Conservation (phyloP, 2,888 invertebrate genomes). For the Drosophila subquinaria region DNA sequence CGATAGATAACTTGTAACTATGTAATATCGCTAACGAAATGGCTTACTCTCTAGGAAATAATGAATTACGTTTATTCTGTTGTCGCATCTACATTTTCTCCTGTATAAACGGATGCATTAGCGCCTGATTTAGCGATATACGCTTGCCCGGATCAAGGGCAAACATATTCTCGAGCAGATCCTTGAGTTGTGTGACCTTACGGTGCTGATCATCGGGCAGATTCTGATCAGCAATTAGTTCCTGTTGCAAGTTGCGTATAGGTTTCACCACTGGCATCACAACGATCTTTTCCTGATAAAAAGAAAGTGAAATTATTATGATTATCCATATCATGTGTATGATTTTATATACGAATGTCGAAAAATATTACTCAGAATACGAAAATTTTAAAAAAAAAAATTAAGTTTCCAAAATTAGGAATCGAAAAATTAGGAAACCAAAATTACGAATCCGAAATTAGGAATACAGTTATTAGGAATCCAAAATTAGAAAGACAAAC, state of each 20-base stretch:
- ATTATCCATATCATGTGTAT: no score
- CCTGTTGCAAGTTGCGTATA: slow-evolving; percentile 93
- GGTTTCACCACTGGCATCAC: slow-evolving; percentile 96
- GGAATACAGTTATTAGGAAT: no score
- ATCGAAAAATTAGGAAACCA: no score
- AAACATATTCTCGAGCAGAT: slow-evolving; percentile 95
- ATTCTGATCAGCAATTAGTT: slow-evolving; percentile 95
- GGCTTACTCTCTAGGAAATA: slow-evolving; percentile 66
- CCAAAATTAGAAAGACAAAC: no score
- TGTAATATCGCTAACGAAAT: slow-evolving; percentile 51
- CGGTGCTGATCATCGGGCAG: slow-evolving; percentile 95
- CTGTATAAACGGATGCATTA: slow-evolving; percentile 97
- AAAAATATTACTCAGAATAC: no score
- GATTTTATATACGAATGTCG: no score
- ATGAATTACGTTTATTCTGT: slow-evolving; percentile 68
- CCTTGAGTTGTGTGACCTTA: slow-evolving; percentile 96
- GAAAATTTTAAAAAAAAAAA: no score
- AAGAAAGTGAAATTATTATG: neutral
- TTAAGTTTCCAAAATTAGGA: no score
- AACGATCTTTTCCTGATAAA: slow-evolving; percentile 97
- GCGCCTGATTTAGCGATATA: slow-evolving; percentile 96
- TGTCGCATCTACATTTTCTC: slow-evolving; percentile 90
- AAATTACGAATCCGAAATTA: no score
- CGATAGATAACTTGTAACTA: slow-evolving; percentile 57
- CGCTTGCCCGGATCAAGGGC: slow-evolving; percentile 97